A percentile compares a stretch with the other conserved stretches of the same genome.
Evolutionary conservation across 1,140 invertebrate genomes (phyloP).

Genomic region (Ylistrum balloti): DNA sequence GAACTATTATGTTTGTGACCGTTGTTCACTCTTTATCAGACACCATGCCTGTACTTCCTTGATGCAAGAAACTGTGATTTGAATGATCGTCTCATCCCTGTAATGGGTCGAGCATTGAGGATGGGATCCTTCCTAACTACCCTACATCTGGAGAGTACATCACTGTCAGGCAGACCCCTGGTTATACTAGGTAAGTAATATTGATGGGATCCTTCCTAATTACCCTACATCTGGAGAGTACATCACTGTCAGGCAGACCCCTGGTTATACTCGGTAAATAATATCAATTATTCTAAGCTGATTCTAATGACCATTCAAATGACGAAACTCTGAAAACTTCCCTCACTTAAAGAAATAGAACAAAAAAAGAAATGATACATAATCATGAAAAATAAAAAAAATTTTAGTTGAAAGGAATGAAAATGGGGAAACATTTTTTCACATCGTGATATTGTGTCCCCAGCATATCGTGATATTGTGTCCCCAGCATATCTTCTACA

Average conservation of each 20-base stretch:
- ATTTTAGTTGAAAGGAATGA: too few relatives aligned
- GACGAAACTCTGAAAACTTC: too few relatives aligned
- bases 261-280: slow-evolving; percentile 87
- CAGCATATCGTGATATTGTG: too few relatives aligned
- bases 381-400: too few relatives aligned
- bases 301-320: too few relatives aligned
- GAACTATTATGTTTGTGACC: too few relatives aligned
- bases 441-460: too few relatives aligned
- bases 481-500: too few relatives aligned
- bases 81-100: slow-evolving; percentile 88
- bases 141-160: slow-evolving; percentile 90
- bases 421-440: too few relatives aligned
- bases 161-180: slow-evolving; percentile 86
- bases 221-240: slow-evolving; percentile 89
- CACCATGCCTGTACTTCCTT: slow-evolving; percentile 87
- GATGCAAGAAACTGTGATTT: slow-evolving; percentile 87
- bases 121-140: slow-evolving; percentile 87
- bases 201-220: slow-evolving; percentile 87
- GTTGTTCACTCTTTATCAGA: slow-evolving; percentile 83
- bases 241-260: slow-evolving; percentile 87
- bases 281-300: too few relatives aligned
- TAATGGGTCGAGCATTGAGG: slow-evolving; percentile 88
- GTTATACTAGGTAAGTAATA: slow-evolving; percentile 87
- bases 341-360: too few relatives aligned
- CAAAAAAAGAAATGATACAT: too few relatives aligned